phyloP scores from a whole-genome alignment of 2,888 invertebrate species.

The Choreutis nemorana region DNA sequence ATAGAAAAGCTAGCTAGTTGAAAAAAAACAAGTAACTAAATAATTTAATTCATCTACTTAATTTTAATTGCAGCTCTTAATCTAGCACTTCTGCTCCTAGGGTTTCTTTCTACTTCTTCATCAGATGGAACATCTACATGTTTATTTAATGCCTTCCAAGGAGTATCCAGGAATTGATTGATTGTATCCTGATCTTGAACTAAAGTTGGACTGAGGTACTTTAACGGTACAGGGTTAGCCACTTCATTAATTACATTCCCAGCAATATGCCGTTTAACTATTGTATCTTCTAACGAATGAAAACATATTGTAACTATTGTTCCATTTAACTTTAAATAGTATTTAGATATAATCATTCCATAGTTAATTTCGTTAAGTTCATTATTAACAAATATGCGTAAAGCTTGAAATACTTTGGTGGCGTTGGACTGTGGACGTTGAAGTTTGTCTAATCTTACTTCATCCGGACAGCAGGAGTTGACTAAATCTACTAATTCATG shows the following conservation, averaged over 20 bases:
- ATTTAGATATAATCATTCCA: conserved; percentile 79
- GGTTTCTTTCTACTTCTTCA: conserved; percentile 80
- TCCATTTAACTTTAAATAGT: conserved; percentile 80
- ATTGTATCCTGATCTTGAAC: conserved; percentile 69
- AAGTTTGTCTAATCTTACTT: conserved; percentile 73
- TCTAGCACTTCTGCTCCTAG: conserved; percentile 88
- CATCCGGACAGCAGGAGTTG: conserved; percentile 66
- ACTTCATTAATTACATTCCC: conserved; percentile 78
- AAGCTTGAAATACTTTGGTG: conserved; percentile 91
- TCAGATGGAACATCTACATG: conserved; percentile 79
- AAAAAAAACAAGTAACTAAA: conserved; percentile 1
- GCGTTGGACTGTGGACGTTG: conserved; percentile 81
- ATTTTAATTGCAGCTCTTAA: conserved; percentile 84
- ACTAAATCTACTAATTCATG: conserved; percentile 81
- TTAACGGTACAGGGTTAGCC: conserved; percentile 75
- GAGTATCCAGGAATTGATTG: conserved; percentile 66
- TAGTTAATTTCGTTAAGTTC: conserved; percentile 95
- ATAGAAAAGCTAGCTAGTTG: conserved; percentile 2
- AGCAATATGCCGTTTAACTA: conserved; percentile 88
- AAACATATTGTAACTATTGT: conserved; percentile 85
- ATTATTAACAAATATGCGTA: conserved; percentile 95
- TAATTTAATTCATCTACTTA: conserved; percentile 28
- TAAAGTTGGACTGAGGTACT: conserved; percentile 71
- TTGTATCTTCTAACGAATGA: conserved; percentile 93
- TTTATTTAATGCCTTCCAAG: conserved; percentile 83